Conservation (phyloP, 1,140 invertebrate species). For the Pseudoatta argentina region DNA sequence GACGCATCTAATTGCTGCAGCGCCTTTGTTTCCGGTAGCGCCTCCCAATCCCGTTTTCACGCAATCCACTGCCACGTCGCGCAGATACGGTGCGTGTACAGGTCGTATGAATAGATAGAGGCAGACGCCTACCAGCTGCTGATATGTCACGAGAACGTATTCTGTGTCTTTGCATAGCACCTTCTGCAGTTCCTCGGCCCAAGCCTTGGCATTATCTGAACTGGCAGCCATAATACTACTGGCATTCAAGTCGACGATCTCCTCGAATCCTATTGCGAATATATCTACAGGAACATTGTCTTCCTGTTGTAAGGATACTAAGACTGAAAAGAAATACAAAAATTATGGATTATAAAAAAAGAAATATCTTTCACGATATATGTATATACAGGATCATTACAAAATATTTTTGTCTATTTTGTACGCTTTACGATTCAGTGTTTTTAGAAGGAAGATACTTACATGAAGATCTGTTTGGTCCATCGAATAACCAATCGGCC, state of each 20-base stretch:
- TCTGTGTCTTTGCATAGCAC: conserved; percentile 94
- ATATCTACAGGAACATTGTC: conserved; percentile 93
- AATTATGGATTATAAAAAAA: neutral
- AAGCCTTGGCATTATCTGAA: conserved; percentile 97
- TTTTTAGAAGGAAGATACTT: conserved; percentile 68
- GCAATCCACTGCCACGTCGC: conserved; percentile 97
- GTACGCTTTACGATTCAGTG: neutral
- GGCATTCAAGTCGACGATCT: conserved; percentile 99
- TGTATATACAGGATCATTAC: neutral
- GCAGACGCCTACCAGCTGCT: conserved; percentile 99
- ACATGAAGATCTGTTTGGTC: conserved; percentile 86
- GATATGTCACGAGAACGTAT: conserved; percentile 97
- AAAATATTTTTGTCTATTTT: neutral
- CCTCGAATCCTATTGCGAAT: conserved; percentile 99
- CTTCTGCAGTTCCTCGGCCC: conserved; percentile 98
- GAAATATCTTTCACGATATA: neutral
- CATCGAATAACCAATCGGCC: conserved; percentile 97
- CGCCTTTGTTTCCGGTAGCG: conserved; percentile 98
- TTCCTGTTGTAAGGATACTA: conserved; percentile 87
- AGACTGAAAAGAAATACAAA: conserved; percentile 82
- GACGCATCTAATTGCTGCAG: conserved; percentile 97
- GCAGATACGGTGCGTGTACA: conserved; percentile 94
- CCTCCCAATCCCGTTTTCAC: conserved; percentile 99
- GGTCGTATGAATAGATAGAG: conserved; percentile 97
- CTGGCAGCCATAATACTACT: conserved; percentile 99